Percentiles rank a stretch among this genome's conserved stretches.
phyloP scores from a whole-genome alignment of 2,113 vertebrate species.

The Plotosus lineatus region DNA sequence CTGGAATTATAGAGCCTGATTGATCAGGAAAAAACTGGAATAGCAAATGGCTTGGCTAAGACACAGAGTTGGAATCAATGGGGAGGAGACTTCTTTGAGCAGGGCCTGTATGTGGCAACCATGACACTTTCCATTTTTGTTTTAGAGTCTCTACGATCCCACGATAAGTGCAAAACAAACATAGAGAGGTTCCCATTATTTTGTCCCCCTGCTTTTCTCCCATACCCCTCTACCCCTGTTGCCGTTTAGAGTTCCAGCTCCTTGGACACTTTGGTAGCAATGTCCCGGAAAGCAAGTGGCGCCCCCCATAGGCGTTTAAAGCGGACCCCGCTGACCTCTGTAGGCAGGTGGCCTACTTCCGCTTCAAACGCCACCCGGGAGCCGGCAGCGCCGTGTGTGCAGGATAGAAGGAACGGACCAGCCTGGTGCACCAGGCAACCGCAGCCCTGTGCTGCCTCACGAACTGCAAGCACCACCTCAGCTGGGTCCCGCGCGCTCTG shows the following conservation, averaged over 20 bases:
- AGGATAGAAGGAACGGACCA: conserved; percentile 87
- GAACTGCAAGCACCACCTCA: conserved; percentile 83
- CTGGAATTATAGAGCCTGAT: too few species aligned
- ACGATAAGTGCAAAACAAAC: conserved; percentile 43
- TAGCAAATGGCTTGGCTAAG: conserved; percentile 47
- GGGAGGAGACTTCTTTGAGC: conserved; percentile 56
- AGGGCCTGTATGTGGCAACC: conserved; percentile 44
- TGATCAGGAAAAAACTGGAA: conserved; percentile 35
- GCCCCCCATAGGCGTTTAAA: conserved; percentile 85
- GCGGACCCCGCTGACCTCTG: conserved; percentile 80
- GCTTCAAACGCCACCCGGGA: conserved; percentile 84
- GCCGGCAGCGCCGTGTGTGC: conserved; percentile 78
- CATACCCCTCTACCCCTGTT: conserved; percentile 67
- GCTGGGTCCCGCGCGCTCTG: conserved; percentile 80
- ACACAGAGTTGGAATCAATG: conserved; percentile 32
- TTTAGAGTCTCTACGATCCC: conserved; percentile 58
- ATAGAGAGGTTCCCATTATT: conserved; percentile 39
- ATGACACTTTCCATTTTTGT: conserved; percentile 47
- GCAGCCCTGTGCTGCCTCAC: conserved; percentile 80
- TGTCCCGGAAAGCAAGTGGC: conserved; percentile 83
- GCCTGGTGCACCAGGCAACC: conserved; percentile 82
- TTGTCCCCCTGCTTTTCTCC: conserved; percentile 39
- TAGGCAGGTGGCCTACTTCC: conserved; percentile 86
- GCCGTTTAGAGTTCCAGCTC: conserved; percentile 80
- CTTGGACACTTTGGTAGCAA: conserved; percentile 85